Evolutionary conservation across 2,888 invertebrate genomes (phyloP).

Genomic region (Heteropelma amictum): DNA sequence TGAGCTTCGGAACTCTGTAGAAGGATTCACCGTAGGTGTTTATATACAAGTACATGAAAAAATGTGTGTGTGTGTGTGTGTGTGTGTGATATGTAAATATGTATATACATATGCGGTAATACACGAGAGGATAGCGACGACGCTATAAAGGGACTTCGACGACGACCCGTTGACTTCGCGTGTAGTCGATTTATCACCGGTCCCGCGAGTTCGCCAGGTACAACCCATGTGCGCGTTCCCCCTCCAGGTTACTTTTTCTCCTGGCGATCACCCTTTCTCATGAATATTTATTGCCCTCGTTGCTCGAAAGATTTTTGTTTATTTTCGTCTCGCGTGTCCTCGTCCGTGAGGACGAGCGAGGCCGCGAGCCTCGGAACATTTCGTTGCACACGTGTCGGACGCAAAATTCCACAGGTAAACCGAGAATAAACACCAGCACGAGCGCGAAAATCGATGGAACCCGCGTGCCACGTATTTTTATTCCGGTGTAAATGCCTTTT

Average conservation of each 20-base stretch:
- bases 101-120: slow-evolving; percentile 16
- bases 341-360: slow-evolving; percentile 1
- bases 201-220: slow-evolving; percentile 44
- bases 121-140: slow-evolving; percentile 11
- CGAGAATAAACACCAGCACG: not conserved
- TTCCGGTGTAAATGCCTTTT: too few relatives aligned
- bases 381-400: slow-evolving; percentile 11
- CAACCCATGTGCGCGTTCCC: slow-evolving; percentile 4
- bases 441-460: too few relatives aligned
- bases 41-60: not conserved
- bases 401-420: not conserved
- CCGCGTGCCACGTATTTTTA: too few relatives aligned
- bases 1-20: slow-evolving; percentile 48
- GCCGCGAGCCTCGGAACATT: slow-evolving; percentile 1
- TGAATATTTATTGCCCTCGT: slow-evolving; percentile 65
- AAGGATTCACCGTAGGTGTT: slow-evolving; percentile 27
- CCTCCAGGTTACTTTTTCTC: slow-evolving; percentile 16
- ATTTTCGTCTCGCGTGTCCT: slow-evolving; percentile 53
- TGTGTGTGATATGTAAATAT: not conserved
- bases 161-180: slow-evolving; percentile 64
- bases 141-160: slow-evolving; percentile 39
- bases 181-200: slow-evolving; percentile 63
- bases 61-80: too few relatives aligned
- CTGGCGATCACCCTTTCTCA: slow-evolving; percentile 52
- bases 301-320: slow-evolving; percentile 60